A percentile compares a stretch with the other conserved stretches of the same genome.
Conservation (phyloP, 2,113 vertebrate genomes). For the Hydropotes inermis region DNA sequence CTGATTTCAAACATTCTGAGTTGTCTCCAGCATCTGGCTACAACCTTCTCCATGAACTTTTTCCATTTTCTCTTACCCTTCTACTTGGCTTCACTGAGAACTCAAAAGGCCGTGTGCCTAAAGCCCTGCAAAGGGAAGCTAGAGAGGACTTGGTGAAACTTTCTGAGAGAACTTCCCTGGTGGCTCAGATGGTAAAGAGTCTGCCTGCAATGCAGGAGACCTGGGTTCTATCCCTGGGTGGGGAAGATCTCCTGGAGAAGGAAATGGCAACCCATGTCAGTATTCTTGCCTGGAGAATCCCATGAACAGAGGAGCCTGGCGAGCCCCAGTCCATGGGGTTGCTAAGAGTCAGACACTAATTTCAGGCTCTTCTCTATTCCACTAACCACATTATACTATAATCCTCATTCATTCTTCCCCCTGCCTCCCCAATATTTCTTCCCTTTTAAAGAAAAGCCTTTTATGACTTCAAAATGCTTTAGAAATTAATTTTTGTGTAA, state of each 20-base stretch:
- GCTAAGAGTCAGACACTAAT: background rate
- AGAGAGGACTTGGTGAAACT: background rate
- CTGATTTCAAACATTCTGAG: background rate
- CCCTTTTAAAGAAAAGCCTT: background rate
- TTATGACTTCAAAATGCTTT: background rate
- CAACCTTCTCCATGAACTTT: background rate
- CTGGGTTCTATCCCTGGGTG: background rate
- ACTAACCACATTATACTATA: background rate
- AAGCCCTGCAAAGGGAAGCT: background rate
- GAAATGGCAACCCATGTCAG: background rate
- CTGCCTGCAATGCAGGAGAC: background rate
- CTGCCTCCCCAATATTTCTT: background rate
- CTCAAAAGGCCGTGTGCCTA: background rate
- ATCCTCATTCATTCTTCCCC: background rate
- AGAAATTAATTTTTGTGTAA: background rate
- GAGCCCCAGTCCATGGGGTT: background rate
- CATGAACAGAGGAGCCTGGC: background rate
- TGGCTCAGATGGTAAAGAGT: background rate
- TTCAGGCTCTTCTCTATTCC: background rate
- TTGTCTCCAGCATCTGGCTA: background rate
- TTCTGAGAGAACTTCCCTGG: background rate
- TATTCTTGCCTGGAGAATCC: background rate
- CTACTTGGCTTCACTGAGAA: background rate
- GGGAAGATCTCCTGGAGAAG: background rate
- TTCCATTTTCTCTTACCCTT: background rate